These are phyloP conservation scores for Platygyra sinensis DNA, from an alignment of 64 coral and sea anemone genomes.

Conservation along the genomic window DNA sequence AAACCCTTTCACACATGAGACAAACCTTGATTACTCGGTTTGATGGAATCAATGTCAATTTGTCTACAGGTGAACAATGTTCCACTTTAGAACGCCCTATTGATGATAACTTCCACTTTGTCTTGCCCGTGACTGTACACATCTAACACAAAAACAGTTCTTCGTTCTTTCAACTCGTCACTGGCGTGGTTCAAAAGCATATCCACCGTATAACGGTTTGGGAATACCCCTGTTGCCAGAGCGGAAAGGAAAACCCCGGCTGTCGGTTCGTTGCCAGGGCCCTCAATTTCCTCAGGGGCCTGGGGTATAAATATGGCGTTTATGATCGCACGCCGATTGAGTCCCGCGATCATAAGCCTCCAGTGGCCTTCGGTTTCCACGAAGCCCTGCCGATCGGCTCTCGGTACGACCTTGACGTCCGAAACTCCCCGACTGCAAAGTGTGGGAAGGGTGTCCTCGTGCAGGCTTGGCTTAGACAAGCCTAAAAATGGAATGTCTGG, in stretches of 20 bases:
- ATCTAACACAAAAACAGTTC: constrained; percentile 56
- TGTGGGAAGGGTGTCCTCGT: constrained; percentile 16
- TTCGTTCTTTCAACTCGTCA: constrained; percentile 38
- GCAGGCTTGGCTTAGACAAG: constrained; percentile 9
- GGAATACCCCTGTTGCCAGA: constrained; percentile 10
- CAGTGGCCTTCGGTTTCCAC: constrained; percentile 27
- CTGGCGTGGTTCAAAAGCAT: constrained; percentile 41
- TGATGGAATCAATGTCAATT: no score
- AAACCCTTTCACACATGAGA: no score
- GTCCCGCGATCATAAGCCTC: constrained; percentile 62
- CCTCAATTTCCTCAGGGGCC: neutral
- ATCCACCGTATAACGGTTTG: constrained; percentile 7
- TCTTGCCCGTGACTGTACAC: constrained; percentile 46
- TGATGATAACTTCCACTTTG: constrained; percentile 41
- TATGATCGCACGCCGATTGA: constrained; percentile 57
- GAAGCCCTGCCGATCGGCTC: constrained; percentile 32
- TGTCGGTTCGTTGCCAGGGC: neutral
- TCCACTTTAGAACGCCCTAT: constrained; percentile 47
- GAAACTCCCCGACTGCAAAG: constrained; percentile 24
- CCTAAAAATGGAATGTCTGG: constrained; percentile 9
- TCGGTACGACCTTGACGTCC: constrained; percentile 25
- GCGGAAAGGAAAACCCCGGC: constrained; percentile 43
- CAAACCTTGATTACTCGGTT: no score
- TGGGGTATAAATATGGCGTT: constrained; percentile 65
- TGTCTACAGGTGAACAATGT: no score